Base-by-base conservation (phyloP, 2,113 vertebrate genomes). In the Rana temporaria region DNA sequence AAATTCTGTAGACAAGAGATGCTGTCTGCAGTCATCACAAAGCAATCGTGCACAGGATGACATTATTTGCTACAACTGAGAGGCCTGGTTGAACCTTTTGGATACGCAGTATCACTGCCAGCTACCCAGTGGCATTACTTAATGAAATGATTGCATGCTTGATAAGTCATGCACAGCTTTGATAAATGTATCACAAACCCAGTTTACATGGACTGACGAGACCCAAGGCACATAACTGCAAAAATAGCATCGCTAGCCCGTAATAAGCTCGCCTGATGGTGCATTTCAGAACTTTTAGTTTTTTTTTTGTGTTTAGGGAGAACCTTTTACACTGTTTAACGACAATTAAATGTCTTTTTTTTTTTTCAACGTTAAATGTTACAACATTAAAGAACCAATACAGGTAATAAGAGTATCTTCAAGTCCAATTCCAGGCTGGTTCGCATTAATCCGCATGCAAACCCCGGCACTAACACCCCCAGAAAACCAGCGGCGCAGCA, bases 71-170 rank as follows among this genome's bases (percentile, higher is more conserved):
- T 80, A 42, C 52, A 71, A 71, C 55, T 70, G 62, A 62, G 56
- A 80, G 59, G 59, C 79, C 68, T n/a, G 42, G 38, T 81, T 81
- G 79, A 73, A 72, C 67, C 78, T 80, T 64, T 73, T 73, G 79
- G 79, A 73, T 73, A 73, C 72, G 59, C 79, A 53, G 56, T 81
- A 73, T 81, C 67, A 81, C 57, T 81, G 79, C 69, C 59, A 73
- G 79, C 69, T 81, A 81, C 68, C 79, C 79, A 81, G 68, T 81
- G 79, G 79, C 79, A 81, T 81, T 81, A 73, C 67, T 81, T 81
- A 81, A 81, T 81, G 68, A 81, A 72, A 81, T 81, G 68, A 81
- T 81, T 72, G 57, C 59, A 71, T 73, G 79, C 34, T 81, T 81
- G 79, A 73, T 62, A 81, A 81, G 69, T 73, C 79, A 81, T 73